phyloP scores from a whole-genome alignment of 2,797 vertebrate species.

The Bryconaethiops microstoma region DNA sequence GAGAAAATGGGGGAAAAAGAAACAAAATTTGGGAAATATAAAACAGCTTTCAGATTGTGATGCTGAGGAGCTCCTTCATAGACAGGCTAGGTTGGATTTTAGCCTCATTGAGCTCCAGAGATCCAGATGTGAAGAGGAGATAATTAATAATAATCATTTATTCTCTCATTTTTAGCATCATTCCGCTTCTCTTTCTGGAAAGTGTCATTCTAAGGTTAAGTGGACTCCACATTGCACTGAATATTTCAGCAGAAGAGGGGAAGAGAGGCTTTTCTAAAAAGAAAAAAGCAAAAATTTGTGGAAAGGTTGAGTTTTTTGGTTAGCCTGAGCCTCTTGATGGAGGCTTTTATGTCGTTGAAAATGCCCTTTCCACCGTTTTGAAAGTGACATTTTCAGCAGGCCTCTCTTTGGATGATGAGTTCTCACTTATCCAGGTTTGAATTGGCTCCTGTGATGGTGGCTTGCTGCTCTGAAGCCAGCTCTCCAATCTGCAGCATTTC shows the following conservation, averaged over 20 bases:
- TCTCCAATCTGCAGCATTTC: conserved; percentile 21
- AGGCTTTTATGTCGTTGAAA: conserved; percentile 28
- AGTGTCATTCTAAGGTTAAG: conserved; percentile 1
- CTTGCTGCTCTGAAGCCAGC: neutral
- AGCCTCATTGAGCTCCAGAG: conserved; percentile 27
- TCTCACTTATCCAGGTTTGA: neutral
- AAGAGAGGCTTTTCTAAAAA: neutral
- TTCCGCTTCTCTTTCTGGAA: neutral
- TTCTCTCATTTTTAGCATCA: conserved; percentile 18
- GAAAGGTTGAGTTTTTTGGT: conserved; percentile 9
- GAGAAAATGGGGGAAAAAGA: neutral
- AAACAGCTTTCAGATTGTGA: neutral
- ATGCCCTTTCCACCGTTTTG: conserved; percentile 45
- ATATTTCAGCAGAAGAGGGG: conserved; percentile 16
- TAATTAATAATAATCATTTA: conserved; percentile 44
- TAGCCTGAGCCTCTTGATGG: conserved; percentile 1
- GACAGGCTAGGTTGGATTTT: conserved; percentile 2
- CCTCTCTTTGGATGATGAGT: neutral
- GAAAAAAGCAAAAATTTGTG: neutral
- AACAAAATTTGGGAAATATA: neutral
- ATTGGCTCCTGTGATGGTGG: neutral
- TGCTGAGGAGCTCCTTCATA: conserved; percentile 11
- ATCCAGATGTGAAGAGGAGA: conserved; percentile 39
- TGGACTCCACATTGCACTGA: neutral
- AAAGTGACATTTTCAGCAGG: conserved; percentile 32